Conservation (phyloP, 2,113 vertebrate genomes). For the Rhombomys opimus region DNA sequence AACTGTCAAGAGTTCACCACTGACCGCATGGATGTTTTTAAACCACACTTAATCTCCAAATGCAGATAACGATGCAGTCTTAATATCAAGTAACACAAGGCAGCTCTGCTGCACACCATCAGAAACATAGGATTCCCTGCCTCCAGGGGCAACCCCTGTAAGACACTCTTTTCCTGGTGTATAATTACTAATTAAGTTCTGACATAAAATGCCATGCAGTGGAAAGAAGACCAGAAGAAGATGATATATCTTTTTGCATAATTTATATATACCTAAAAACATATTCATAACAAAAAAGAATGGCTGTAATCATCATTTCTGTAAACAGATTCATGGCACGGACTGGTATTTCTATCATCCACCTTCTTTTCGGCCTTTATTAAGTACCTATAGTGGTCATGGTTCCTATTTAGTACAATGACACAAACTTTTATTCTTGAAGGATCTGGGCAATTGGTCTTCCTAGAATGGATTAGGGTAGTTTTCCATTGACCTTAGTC, state of each 20-base stretch:
- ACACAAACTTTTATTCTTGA: background rate
- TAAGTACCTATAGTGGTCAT: background rate
- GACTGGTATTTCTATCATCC: background rate
- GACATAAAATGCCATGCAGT: background rate
- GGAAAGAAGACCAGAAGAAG: background rate
- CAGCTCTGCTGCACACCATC: background rate
- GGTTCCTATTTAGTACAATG: background rate
- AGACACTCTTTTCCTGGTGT: background rate
- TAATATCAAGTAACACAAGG: background rate
- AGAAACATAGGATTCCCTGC: background rate
- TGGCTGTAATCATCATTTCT: background rate
- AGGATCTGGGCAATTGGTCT: background rate
- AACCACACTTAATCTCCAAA: background rate
- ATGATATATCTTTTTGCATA: background rate
- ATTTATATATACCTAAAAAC: rapidly evolving
- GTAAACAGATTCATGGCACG: background rate
- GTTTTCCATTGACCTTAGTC: background rate
- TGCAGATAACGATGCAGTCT: background rate
- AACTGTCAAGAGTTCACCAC: too few species aligned
- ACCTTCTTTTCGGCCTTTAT: background rate
- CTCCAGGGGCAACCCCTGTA: background rate
- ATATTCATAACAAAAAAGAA: background rate
- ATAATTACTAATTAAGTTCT: background rate
- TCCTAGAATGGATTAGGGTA: background rate
- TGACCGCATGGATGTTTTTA: background rate